Evolutionary conservation across 2,888 invertebrate species (phyloP).

Genomic region (Microctonus hyperodae): DNA sequence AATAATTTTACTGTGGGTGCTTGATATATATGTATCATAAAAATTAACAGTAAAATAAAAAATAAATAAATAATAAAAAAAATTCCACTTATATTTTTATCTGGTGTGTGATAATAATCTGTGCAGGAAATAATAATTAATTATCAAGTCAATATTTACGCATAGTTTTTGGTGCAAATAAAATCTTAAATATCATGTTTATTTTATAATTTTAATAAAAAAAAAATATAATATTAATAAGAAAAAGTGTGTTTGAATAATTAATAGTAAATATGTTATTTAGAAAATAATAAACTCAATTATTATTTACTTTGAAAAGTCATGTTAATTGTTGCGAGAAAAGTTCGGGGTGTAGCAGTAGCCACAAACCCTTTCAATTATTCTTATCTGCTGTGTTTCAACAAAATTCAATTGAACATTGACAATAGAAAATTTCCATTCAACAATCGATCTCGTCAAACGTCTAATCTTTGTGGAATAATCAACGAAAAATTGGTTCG

Average conservation of each 20-base stretch:
- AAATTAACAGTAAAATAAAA: background rate
- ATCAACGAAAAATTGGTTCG: conserved; percentile 51
- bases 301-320: background rate
- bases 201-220: background rate
- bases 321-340: conserved; percentile 17
- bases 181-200: background rate
- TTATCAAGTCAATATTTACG: background rate
- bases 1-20: background rate
- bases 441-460: conserved; percentile 10
- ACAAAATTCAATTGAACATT: background rate
- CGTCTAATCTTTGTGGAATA: conserved; percentile 45
- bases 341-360: conserved; percentile 12
- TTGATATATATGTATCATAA: background rate
- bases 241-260: background rate
- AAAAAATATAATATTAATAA: no score
- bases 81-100: no score
- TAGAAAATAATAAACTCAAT: conserved; percentile 1
- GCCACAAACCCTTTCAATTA: conserved; percentile 12
- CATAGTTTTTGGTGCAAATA: background rate
- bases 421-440: conserved; percentile 1
- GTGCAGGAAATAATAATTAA: background rate
- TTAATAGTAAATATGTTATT: no score
- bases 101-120: background rate
- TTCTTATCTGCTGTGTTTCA: background rate
- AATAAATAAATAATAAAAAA: background rate